Conservation (phyloP, 2,797 vertebrate species). For the Ciconia nigra region DNA sequence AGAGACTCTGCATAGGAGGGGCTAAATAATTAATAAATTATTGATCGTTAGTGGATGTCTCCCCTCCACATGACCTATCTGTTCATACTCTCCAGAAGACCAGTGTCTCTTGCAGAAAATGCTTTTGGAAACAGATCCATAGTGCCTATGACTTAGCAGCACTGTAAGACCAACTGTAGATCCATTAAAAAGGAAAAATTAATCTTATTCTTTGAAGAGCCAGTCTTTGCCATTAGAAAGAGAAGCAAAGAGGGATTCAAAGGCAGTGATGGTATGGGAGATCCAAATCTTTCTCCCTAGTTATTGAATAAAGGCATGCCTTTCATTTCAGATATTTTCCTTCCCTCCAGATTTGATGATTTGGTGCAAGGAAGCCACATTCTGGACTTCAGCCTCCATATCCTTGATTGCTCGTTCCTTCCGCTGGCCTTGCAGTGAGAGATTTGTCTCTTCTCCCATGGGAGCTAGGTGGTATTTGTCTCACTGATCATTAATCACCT, state of each 20-base stretch:
- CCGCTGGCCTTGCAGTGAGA: background rate
- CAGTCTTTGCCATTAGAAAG: background rate
- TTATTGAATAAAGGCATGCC: background rate
- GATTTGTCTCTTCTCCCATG: background rate
- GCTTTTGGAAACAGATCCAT: background rate
- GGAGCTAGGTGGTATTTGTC: background rate
- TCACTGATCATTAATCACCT: slow-evolving; percentile 24
- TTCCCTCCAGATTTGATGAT: background rate
- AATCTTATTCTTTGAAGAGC: background rate
- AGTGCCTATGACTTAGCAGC: background rate
- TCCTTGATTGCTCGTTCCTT: background rate
- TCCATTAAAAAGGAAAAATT: background rate
- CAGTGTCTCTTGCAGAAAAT: background rate
- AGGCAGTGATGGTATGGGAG: background rate
- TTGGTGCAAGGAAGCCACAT: background rate
- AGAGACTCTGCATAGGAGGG: background rate
- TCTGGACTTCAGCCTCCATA: background rate
- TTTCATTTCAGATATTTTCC: background rate
- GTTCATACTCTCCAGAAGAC: background rate
- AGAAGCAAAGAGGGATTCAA: background rate
- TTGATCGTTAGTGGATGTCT: background rate
- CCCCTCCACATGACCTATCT: background rate
- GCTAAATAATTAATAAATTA: background rate
- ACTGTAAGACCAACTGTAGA: background rate
- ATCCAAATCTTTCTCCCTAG: background rate